phyloP scores from a whole-genome alignment of 2,888 invertebrate species.

The Galerucella nymphaeae region DNA sequence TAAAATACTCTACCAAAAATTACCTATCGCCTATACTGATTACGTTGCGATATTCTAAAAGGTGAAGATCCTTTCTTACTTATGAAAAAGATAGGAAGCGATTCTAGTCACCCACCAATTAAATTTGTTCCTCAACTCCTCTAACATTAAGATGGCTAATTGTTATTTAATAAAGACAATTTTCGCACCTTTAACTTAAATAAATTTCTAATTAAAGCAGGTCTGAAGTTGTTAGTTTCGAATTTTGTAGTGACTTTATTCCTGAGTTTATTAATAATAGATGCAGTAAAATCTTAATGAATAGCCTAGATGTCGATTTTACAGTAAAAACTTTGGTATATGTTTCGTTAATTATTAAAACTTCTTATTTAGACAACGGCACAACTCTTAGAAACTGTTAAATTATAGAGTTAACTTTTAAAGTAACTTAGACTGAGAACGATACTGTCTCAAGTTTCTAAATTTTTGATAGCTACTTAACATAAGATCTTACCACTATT shows the following conservation, averaged over 20 bases:
- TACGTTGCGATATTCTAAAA: background rate
- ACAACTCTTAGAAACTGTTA: conserved; percentile 41
- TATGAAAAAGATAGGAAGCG: background rate
- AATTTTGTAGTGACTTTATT: conserved; percentile 26
- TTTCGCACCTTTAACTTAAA: conserved; percentile 9
- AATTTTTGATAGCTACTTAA: background rate
- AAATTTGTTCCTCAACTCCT: conserved; percentile 1
- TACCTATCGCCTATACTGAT: too few relatives aligned
- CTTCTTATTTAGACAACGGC: conserved; percentile 40
- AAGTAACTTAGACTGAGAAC: conserved; percentile 20
- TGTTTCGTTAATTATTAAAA: conserved; percentile 43
- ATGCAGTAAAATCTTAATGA: conserved; percentile 38
- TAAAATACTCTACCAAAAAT: too few relatives aligned
- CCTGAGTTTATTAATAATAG: conserved; percentile 36
- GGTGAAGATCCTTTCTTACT: background rate
- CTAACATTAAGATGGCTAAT: background rate
- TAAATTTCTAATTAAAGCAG: conserved; percentile 11
- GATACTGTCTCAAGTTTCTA: background rate
- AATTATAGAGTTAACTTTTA: conserved; percentile 39
- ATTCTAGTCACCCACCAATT: background rate
- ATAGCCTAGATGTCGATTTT: conserved; percentile 38
- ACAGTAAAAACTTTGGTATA: conserved; percentile 31
- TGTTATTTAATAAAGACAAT: conserved; percentile 5
- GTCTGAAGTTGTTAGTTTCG: conserved; percentile 26
- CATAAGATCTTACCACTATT: background rate